phyloP scores from a whole-genome alignment of 2,888 invertebrate species.

The Cryptus armator region DNA sequence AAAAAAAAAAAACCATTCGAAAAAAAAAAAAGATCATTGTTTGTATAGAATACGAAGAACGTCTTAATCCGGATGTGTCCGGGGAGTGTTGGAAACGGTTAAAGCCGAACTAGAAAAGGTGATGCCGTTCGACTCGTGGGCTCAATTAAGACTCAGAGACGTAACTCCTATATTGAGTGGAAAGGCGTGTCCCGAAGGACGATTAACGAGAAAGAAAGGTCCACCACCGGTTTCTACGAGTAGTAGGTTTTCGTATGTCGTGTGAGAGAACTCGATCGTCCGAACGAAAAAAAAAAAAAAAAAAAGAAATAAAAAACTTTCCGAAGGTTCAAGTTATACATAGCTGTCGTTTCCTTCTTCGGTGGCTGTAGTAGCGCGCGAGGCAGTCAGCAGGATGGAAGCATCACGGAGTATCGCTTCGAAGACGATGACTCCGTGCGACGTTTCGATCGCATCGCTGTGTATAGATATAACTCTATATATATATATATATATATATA shows the following conservation, averaged over 20 bases:
- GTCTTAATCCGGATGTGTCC: conserved; percentile 48
- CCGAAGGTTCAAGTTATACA: conserved; percentile 1
- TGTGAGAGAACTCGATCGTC: not conserved
- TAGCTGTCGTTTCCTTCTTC: conserved; percentile 24
- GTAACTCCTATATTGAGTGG: conserved; percentile 66
- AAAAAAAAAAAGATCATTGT: conserved; percentile 17
- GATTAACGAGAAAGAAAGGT: conserved; percentile 65
- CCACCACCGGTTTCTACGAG: not conserved
- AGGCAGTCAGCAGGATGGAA: conserved; percentile 14
- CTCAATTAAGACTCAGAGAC: conserved; percentile 60
- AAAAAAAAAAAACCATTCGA: not conserved
- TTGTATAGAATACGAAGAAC: conserved; percentile 39
- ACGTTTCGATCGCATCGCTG: conserved; percentile 2
- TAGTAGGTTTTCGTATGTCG: conserved; percentile 3
- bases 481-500: not conserved
- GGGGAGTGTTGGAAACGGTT: conserved; percentile 20
- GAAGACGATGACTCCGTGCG: conserved; percentile 27
- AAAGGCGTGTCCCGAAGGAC: conserved; percentile 67
- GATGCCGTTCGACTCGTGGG: conserved; percentile 58
- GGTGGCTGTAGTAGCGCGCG: conserved; percentile 4
- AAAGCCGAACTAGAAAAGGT: conserved; percentile 11
- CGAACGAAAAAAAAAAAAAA: conserved; percentile 13
- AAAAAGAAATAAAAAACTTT: not conserved
- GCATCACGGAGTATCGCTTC: conserved; percentile 34
- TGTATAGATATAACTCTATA: conserved; percentile 1